Evolutionary conservation across 2,888 invertebrate genomes (phyloP), one percentile per base, ranked within the genome.

Genomic region (Hypsopygia costalis): DNA sequence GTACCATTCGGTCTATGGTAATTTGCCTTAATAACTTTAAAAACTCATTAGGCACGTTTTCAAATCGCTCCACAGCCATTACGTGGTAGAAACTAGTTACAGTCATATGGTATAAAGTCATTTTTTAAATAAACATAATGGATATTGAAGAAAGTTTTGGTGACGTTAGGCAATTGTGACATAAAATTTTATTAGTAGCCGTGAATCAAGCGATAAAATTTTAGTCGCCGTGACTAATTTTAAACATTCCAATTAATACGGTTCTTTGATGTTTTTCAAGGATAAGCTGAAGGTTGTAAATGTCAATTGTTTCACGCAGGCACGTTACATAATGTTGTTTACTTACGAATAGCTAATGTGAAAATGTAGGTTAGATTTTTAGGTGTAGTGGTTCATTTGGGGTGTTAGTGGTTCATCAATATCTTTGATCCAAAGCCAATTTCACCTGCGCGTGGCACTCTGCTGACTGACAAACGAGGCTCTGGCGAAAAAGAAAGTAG

Each of bases 1-100:
- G 57, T 58, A 55, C 62, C 58, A 58, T 59, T 55, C 67, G 62
- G 65, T 68, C 62, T 62, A 51, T 67, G 63, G 78, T 72, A 77
- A 82, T 83, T 83, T 81, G 68, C 69, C 68, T 77, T 83, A 81
- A 85, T 83, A 81, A 79, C 81, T 78, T 75, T 69, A 63, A 77
- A 77, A 82, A 76, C 73, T 79, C 77, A 79, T 82, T 79, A 79
- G 51, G 53, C 49, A 57, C 62, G 63, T 62, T 71, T 67, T 62
- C 69, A 69, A 70, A 62, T 58, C 47, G 40, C 51, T 58, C 33
- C 29, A 37, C 11, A 34, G 12, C 46, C 42, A 44, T 47, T 50
- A 48, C 34, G 27, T 12, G 22, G 7, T 25, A 38, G 43, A 41
- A 40, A 43, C 48, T 44, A 51, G 48, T 45, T 46, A 44, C 34